A percentile compares a stretch with the other conserved stretches of the same genome.
Evolutionary conservation across 2,888 invertebrate species (phyloP).

Genomic region (Nysson spinosus): DNA sequence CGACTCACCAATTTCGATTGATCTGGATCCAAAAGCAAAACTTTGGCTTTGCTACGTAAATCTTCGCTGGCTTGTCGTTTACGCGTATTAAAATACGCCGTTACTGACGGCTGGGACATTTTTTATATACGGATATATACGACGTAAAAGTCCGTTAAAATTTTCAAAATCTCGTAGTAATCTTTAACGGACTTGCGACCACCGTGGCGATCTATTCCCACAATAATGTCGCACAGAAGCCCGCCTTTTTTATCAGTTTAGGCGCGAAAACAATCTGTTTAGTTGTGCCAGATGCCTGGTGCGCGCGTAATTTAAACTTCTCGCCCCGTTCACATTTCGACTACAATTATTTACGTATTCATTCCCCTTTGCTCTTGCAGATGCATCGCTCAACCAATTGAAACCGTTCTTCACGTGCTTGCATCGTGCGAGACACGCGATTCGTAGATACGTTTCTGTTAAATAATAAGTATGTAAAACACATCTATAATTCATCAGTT

Average conservation of each 20-base stretch:
- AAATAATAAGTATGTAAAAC: too few species aligned
- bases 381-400: too few species aligned
- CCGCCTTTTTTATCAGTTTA: constrained; percentile 47
- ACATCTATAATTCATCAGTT: too few species aligned
- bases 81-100: constrained; percentile 86
- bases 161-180: constrained; percentile 20
- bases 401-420: too few species aligned
- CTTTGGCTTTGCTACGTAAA: constrained; percentile 76
- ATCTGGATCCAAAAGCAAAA: constrained; percentile 77
- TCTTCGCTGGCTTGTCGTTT: constrained; percentile 88
- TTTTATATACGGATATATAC: constrained; percentile 50
- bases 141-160: constrained; percentile 26
- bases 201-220: neutral
- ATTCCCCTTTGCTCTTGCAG: too few species aligned
- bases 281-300: neutral
- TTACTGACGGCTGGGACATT: constrained; percentile 90
- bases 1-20: constrained; percentile 34
- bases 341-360: too few species aligned
- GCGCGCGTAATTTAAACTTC: neutral
- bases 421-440: too few species aligned
- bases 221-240: neutral
- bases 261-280: constrained; percentile 35
- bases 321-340: neutral
- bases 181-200: neutral
- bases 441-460: too few species aligned